Evolutionary conservation across 37 sponge, comb jelly and placozoan species (phyloP).

Genomic region (Beroe ovata): DNA sequence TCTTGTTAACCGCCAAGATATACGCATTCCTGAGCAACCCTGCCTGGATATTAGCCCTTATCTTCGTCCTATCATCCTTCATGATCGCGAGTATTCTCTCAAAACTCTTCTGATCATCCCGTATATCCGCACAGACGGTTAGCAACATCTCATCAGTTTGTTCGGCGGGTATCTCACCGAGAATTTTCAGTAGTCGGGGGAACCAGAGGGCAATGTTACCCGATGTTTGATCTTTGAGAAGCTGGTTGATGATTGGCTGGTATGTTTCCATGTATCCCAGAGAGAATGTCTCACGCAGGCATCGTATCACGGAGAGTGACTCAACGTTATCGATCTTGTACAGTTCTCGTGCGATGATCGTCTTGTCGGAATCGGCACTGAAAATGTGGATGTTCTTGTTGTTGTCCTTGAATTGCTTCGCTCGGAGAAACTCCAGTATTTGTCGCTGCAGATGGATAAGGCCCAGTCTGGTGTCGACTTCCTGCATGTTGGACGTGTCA

Average conservation of each 20-base stretch:
- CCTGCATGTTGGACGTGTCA: background rate
- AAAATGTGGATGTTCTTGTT: constrained; percentile 66
- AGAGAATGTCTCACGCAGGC: constrained; percentile 26
- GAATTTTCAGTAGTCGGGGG: constrained; percentile 14
- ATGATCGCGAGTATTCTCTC: constrained; percentile 60
- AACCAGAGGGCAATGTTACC: constrained; percentile 45
- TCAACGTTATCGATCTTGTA: constrained; percentile 37
- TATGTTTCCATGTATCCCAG: constrained; percentile 28
- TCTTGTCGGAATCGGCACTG: constrained; percentile 20
- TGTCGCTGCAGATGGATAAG: constrained; percentile 60
- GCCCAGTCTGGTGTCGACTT: background rate
- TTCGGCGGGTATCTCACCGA: constrained; percentile 8
- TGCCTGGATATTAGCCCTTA: background rate
- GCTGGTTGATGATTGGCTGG: background rate
- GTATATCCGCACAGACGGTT: background rate
- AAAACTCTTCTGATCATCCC: constrained; percentile 46
- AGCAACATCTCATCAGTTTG: constrained; percentile 28
- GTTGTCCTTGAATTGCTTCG: constrained; percentile 35
- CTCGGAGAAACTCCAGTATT: constrained; percentile 27
- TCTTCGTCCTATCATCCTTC: constrained; percentile 19
- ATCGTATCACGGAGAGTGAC: background rate
- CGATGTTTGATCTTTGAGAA: constrained; percentile 4
- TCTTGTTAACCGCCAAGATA: constrained; percentile 60
- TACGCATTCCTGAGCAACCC: constrained; percentile 44
- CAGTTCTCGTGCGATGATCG: background rate